phyloP scores from a whole-genome alignment of 2,888 invertebrate genomes.

The Serrognathus titanus region DNA sequence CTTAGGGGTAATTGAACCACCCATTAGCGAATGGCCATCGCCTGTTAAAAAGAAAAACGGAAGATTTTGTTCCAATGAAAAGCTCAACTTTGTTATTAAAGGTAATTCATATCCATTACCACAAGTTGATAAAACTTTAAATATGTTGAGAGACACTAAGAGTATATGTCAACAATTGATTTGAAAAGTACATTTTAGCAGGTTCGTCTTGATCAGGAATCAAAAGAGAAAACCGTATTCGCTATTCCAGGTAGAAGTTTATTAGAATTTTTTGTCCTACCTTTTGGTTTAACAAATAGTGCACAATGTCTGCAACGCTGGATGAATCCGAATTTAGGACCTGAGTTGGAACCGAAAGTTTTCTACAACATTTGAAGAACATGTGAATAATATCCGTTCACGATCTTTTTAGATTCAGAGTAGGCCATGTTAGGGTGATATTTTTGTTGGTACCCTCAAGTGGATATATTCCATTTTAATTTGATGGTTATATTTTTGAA shows the following conservation, averaged over 20 bases:
- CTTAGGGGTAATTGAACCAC: constrained; percentile 7
- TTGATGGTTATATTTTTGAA: no score
- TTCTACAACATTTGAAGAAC: constrained; percentile 18
- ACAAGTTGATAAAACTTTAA: constrained; percentile 25
- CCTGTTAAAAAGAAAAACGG: constrained; percentile 28
- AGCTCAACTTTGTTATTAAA: constrained; percentile 29
- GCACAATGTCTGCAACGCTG: constrained; percentile 24
- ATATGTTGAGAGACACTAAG: constrained; percentile 22
- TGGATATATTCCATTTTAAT: no score
- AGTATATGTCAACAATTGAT: constrained; percentile 28
- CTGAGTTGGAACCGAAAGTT: constrained; percentile 6
- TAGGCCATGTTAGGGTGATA: no score
- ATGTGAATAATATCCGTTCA: no score
- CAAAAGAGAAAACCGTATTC: constrained; percentile 35
- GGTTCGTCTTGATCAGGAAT: constrained; percentile 23
- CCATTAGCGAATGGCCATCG: constrained; percentile 24
- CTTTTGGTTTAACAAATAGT: constrained; percentile 26
- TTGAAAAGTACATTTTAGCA: constrained; percentile 29
- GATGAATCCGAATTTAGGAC: constrained; percentile 17
- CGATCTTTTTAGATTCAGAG: no score
- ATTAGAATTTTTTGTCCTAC: constrained; percentile 26
- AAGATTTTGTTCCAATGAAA: constrained; percentile 30
- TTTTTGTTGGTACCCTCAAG: no score
- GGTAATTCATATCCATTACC: constrained; percentile 31
- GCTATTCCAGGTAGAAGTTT: constrained; percentile 29